Conservation (phyloP, 2,888 invertebrate genomes). For the Aspidiotus destructor region DNA sequence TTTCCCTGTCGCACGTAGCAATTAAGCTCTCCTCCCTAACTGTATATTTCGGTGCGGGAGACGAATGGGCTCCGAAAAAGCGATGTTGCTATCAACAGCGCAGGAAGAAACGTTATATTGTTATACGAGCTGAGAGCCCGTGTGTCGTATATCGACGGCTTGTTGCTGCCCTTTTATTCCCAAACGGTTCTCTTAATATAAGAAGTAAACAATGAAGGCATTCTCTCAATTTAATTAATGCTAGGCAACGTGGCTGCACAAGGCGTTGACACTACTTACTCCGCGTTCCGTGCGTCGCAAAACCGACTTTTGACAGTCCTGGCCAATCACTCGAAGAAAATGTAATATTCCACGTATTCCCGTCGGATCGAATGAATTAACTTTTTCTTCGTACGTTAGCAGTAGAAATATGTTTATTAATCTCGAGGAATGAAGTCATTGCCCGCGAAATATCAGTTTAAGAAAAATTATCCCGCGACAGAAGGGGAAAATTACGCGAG, state of each 20-base stretch:
- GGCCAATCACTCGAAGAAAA: constrained; percentile 11
- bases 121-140: too few species aligned
- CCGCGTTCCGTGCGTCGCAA: too few species aligned
- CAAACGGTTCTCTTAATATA: constrained; percentile 25
- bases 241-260: constrained; percentile 18
- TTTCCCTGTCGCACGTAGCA: too few species aligned
- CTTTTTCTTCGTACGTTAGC: constrained; percentile 15
- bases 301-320: not conserved
- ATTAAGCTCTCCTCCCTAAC: too few species aligned
- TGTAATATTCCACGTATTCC: constrained; percentile 10
- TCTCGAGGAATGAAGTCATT: constrained; percentile 9
- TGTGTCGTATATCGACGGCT: constrained; percentile 16
- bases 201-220: constrained; percentile 29
- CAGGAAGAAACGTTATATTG: too few species aligned
- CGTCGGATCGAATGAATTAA: constrained; percentile 9
- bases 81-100: too few species aligned
- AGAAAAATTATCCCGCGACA: not conserved
- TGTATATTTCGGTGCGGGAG: too few species aligned
- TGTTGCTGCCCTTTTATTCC: constrained; percentile 22
- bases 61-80: too few species aligned
- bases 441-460: not conserved
- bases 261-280: too few species aligned
- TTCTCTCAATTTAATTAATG: constrained; percentile 29
- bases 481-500: not conserved
- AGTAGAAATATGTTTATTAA: constrained; percentile 17